phyloP scores from a whole-genome alignment of 2,113 vertebrate genomes.

The Podocnemis expansa region DNA sequence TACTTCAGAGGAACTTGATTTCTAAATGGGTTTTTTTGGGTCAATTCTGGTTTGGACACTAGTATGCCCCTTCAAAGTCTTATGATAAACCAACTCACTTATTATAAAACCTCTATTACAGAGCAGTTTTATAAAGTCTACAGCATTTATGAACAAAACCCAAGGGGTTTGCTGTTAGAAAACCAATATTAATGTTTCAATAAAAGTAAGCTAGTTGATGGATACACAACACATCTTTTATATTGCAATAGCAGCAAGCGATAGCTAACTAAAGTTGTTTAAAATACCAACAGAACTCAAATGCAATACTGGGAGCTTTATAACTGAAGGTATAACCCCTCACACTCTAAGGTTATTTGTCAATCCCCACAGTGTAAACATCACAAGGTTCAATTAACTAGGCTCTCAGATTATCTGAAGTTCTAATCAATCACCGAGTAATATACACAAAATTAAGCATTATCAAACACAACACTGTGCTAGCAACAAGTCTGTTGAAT shows the following conservation, averaged over 20 bases:
- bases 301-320: constrained; percentile 1
- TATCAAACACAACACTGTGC: not conserved
- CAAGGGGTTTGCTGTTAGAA: not conserved
- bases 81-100: not conserved
- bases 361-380: constrained; percentile 19
- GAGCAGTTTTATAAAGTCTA: constrained; percentile 3
- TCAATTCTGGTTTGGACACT: not conserved
- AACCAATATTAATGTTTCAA: constrained; percentile 33
- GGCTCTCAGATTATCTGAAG: not conserved
- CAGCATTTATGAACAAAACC: not conserved
- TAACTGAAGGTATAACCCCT: not conserved
- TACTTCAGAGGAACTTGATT: not conserved
- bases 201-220: constrained; percentile 48
- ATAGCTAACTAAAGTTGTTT: constrained; percentile 42
- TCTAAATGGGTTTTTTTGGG: not conserved
- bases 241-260: constrained; percentile 44
- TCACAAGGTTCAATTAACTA: not conserved
- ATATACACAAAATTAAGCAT: not conserved
- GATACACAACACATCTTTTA: constrained; percentile 43
- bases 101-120: not conserved
- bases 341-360: constrained; percentile 40
- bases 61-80: not conserved
- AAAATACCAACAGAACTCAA: constrained; percentile 46
- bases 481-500: not conserved
- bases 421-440: constrained; percentile 14